Conservation (phyloP, 2,113 vertebrate genomes). For the Pteruthius melanotis region DNA sequence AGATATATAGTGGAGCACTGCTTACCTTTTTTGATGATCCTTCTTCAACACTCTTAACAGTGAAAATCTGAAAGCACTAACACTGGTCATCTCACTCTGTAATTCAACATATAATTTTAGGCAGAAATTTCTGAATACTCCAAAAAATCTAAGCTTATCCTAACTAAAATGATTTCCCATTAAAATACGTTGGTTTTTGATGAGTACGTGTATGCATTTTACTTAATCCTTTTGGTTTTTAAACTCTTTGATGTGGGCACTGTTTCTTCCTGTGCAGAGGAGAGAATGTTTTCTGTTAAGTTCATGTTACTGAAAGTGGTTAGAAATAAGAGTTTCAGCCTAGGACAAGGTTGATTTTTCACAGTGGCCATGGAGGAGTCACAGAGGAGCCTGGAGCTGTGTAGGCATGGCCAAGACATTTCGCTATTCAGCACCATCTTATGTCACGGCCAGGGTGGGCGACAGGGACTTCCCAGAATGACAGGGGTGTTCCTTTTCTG, state of each 20-base stretch:
- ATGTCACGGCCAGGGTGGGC: neutral
- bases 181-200: neutral
- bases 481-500: neutral
- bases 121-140: neutral
- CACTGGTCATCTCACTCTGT: neutral
- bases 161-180: neutral
- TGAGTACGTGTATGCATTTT: neutral
- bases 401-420: neutral
- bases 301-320: neutral
- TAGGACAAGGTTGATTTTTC: neutral
- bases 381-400: neutral
- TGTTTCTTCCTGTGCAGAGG: neutral
- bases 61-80: neutral
- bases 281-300: neutral
- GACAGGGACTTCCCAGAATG: neutral
- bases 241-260: neutral
- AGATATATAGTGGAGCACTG: rapidly evolving
- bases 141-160: neutral
- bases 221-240: neutral
- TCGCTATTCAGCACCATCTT: neutral
- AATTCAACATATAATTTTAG: neutral
- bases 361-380: neutral
- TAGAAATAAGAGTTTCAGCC: neutral
- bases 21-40: neutral
- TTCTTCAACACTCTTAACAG: neutral